These are phyloP conservation scores for Spermophilus dauricus DNA, from an alignment of 2,113 vertebrate genomes.

Conservation along the genomic window DNA sequence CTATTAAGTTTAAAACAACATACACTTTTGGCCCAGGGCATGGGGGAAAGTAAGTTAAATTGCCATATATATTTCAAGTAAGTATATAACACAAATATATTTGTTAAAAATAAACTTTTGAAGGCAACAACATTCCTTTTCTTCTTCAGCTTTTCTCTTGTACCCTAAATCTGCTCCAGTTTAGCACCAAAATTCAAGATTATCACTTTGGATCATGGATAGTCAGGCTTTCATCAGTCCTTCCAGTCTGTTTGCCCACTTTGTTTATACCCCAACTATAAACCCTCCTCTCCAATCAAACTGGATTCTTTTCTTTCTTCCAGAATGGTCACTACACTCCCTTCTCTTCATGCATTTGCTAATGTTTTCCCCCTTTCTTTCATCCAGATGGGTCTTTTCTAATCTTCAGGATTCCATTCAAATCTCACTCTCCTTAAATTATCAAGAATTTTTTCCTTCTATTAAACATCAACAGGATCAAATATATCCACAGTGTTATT, in stretches of 20 bases:
- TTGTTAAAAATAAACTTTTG: constrained; percentile 87
- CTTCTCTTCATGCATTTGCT: background rate
- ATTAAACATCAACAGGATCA: background rate
- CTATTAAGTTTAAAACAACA: constrained; percentile 84
- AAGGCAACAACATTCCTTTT: constrained; percentile 33
- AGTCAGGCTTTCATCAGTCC: background rate
- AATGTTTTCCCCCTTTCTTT: background rate
- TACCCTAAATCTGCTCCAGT: background rate
- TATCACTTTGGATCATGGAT: background rate
- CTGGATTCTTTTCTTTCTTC: background rate
- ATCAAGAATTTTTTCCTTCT: background rate
- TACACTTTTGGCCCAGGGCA: constrained; percentile 80
- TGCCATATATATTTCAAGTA: constrained; percentile 85
- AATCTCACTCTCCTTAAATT: background rate
- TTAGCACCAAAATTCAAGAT: background rate
- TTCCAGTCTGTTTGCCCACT: background rate
- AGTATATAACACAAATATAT: constrained; percentile 84
- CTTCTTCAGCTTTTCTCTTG: background rate
- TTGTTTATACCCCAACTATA: background rate
- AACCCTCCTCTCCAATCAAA: background rate
- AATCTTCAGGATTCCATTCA: background rate
- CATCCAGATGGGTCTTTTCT: background rate
- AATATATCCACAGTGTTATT: background rate
- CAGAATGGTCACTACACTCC: background rate
- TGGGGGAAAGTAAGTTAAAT: constrained; percentile 85